Evolutionary conservation across 1,140 invertebrate species (phyloP).

Genomic region (Oncopodura yosiiana): DNA sequence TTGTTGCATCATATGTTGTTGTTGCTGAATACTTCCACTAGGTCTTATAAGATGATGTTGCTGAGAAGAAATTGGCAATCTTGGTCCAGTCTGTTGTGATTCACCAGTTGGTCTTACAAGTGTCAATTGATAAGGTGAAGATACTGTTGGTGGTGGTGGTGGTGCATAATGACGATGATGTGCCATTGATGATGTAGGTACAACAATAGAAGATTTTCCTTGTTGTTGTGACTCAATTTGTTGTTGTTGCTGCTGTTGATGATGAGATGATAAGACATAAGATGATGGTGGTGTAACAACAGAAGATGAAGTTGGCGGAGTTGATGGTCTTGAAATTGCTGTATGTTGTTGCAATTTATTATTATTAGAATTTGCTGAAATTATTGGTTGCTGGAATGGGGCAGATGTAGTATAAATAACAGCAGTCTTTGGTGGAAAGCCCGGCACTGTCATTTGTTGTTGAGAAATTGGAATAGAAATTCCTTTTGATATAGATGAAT

Average conservation of each 20-base stretch:
- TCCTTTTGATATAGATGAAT: slow-evolving; percentile 42
- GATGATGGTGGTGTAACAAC: not conserved
- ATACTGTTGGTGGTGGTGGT: not conserved
- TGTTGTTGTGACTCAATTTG: too few relatives aligned
- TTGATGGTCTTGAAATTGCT: not conserved
- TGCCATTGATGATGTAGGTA: not conserved
- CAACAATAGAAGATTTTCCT: slow-evolving; percentile 1
- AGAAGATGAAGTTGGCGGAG: not conserved
- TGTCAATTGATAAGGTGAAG: slow-evolving; percentile 1
- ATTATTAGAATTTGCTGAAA: not conserved
- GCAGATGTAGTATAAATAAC: slow-evolving; percentile 9
- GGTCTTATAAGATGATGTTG: not conserved
- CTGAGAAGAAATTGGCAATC: not conserved
- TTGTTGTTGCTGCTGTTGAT: not conserved
- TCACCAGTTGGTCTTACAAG: slow-evolving; percentile 11
- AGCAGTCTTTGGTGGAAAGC: not conserved
- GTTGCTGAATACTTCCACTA: not conserved
- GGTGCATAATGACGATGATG: not conserved
- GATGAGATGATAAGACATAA: not conserved
- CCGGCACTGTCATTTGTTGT: slow-evolving; percentile 5
- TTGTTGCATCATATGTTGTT: not conserved
- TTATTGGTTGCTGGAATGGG: slow-evolving; percentile 5
- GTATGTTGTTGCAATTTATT: too few relatives aligned
- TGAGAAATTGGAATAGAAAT: not conserved
- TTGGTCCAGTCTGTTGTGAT: not conserved